These are phyloP conservation scores for Ibycter americanus DNA, from an alignment of 2,797 vertebrate genomes.

Conservation along the genomic window DNA sequence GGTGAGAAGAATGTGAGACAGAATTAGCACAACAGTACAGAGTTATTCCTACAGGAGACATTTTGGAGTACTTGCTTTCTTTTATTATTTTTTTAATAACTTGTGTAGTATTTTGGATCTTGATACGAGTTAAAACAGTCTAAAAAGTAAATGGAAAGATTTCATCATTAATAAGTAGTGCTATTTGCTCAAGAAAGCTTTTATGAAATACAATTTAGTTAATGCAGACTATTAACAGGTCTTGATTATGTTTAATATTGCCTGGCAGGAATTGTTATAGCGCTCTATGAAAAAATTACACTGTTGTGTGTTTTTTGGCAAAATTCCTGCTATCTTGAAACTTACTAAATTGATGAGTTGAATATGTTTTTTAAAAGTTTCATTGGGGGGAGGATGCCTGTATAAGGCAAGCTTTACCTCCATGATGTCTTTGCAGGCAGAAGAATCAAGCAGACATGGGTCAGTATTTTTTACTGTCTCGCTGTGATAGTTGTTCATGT, in stretches of 20 bases:
- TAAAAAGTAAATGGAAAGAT: background rate
- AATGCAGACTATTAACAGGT: background rate
- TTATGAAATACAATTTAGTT: background rate
- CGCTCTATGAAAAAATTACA: background rate
- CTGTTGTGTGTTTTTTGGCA: background rate
- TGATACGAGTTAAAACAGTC: background rate
- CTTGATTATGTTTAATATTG: background rate
- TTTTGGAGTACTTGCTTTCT: background rate
- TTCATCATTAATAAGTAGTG: background rate
- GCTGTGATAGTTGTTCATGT: background rate
- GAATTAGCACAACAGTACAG: background rate
- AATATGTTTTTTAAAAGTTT: background rate
- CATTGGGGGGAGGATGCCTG: fast-evolving
- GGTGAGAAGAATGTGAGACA: background rate
- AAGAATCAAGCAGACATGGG: background rate
- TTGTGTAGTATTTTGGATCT: background rate
- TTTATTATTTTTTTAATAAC: background rate
- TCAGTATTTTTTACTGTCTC: background rate
- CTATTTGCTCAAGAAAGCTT: background rate
- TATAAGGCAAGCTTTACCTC: background rate
- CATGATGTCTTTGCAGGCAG: background rate
- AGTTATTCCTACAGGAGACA: background rate
- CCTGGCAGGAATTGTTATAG: background rate
- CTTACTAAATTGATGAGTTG: background rate
- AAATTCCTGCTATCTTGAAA: background rate